phyloP scores from a whole-genome alignment of 37 sponge, comb jelly and placozoan species.

The Corticium candelabrum region DNA sequence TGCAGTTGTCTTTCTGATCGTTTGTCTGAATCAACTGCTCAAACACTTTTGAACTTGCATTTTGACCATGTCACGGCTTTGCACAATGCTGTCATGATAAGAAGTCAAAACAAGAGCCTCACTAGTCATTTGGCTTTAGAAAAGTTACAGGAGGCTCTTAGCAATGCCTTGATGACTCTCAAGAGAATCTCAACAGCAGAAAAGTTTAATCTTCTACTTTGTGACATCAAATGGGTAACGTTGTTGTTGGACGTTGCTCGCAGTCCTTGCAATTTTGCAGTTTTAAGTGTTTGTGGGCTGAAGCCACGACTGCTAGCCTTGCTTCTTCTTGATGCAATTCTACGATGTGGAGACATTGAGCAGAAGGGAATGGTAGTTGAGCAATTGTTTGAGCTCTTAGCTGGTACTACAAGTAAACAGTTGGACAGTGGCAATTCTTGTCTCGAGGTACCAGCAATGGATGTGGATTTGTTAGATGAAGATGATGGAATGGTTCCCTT shows the following conservation, averaged over 20 bases:
- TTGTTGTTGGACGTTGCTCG: background rate
- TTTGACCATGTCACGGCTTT: too few species aligned
- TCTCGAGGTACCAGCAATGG: background rate
- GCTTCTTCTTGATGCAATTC: conserved; percentile 23
- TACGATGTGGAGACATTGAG: background rate
- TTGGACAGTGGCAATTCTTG: too few species aligned
- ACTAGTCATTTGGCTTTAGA: background rate
- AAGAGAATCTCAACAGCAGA: background rate
- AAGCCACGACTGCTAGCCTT: conserved; percentile 48
- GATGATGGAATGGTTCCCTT: background rate
- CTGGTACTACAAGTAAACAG: too few species aligned
- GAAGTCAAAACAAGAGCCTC: too few species aligned
- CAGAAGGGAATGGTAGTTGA: background rate
- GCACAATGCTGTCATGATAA: too few species aligned
- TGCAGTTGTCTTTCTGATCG: too few species aligned
- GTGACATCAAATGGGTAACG: background rate
- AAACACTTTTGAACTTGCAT: background rate
- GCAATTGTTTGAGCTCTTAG: background rate
- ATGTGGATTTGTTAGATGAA: background rate
- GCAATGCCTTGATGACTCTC: background rate
- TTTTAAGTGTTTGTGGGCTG: too few species aligned
- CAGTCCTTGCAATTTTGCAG: background rate
- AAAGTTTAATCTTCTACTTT: background rate
- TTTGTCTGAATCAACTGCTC: background rate
- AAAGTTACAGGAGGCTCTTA: background rate